A percentile compares a stretch with the other conserved stretches of the same genome.
phyloP scores from a whole-genome alignment of 2,113 vertebrate species.

The Tachuris rubrigastra region DNA sequence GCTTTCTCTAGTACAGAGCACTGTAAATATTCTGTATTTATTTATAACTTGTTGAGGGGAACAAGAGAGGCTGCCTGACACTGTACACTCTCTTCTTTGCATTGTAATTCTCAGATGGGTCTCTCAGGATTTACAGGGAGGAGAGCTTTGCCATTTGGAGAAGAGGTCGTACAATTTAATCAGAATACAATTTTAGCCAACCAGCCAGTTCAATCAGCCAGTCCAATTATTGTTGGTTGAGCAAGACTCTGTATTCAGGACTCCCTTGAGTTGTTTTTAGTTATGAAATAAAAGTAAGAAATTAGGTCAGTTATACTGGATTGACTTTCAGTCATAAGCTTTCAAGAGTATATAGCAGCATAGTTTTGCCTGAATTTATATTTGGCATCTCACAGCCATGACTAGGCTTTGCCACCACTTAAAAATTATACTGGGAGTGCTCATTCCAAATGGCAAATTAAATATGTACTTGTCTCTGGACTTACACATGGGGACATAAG shows the following conservation, averaged over 20 bases:
- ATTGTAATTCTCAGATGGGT: not conserved
- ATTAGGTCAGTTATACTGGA: constrained; percentile 14
- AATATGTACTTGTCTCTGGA: not conserved
- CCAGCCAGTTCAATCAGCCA: constrained; percentile 6
- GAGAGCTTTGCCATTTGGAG: constrained; percentile 34
- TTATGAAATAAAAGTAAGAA: constrained; percentile 55
- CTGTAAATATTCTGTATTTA: constrained; percentile 40
- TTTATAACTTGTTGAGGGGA: constrained; percentile 48
- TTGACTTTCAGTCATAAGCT: not conserved
- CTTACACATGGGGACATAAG: not conserved
- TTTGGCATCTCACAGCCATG: not conserved
- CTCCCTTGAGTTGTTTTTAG: constrained; percentile 28
- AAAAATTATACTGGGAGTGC: not conserved
- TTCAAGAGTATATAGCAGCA: not conserved
- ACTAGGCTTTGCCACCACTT: not conserved
- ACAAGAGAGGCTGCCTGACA: constrained; percentile 19
- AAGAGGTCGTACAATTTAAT: constrained; percentile 33
- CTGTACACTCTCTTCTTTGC: not conserved
- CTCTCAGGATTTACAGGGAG: not conserved
- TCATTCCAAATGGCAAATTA: not conserved
- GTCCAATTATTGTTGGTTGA: constrained; percentile 33
- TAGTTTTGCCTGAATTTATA: not conserved
- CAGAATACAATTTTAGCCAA: constrained; percentile 25
- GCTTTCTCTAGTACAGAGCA: constrained; percentile 3
- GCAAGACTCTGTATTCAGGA: constrained; percentile 12